These are phyloP conservation scores for Tachina fera DNA, from an alignment of 2,888 invertebrate genomes.

Conservation along the genomic window DNA sequence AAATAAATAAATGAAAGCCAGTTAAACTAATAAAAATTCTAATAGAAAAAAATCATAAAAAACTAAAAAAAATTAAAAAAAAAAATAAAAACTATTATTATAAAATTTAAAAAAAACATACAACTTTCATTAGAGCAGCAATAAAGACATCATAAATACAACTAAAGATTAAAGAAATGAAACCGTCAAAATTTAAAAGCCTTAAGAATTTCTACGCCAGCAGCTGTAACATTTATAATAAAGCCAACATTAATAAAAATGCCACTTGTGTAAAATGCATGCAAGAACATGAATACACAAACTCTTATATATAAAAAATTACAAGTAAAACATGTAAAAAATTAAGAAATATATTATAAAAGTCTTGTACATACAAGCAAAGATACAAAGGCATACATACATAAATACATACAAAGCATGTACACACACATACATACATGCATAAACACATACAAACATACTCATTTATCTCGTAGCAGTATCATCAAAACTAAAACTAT, in stretches of 20 bases:
- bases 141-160: conserved; percentile 20
- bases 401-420: background rate
- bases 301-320: background rate
- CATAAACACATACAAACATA: background rate
- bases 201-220: conserved; percentile 4
- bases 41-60: background rate
- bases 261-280: conserved; percentile 34
- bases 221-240: conserved; percentile 40
- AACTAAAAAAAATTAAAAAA: too few species aligned
- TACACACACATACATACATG: background rate
- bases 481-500: background rate
- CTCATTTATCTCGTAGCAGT: background rate
- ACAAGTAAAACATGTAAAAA: conserved; percentile 8
- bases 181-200: conserved; percentile 28
- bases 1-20: too few species aligned
- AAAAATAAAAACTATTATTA: background rate
- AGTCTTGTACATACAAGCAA: background rate
- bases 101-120: background rate
- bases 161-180: background rate
- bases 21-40: background rate
- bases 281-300: background rate
- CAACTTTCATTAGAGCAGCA: background rate
- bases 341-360: background rate
- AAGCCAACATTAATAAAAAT: conserved; percentile 42
- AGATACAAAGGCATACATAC: background rate